Conservation (phyloP, 2,797 vertebrate genomes). For the Hapalemur alaotrensis region DNA sequence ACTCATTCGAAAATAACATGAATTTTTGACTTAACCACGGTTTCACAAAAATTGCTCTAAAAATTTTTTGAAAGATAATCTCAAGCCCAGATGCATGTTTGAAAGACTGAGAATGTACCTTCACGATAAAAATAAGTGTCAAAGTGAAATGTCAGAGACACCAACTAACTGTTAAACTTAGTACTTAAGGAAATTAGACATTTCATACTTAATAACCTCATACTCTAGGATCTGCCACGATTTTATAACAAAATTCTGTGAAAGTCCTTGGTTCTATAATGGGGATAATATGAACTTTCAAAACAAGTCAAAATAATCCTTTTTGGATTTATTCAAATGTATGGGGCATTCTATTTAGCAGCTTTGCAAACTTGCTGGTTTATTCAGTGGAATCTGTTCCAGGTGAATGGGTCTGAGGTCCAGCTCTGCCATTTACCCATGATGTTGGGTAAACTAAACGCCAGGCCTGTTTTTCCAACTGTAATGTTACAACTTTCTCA, state of each 20-base stretch:
- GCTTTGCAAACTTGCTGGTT: not conserved
- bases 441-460: not conserved
- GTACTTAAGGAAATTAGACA: no score
- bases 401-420: not conserved
- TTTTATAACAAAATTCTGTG: not conserved
- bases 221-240: not conserved
- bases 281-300: not conserved
- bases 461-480: not conserved
- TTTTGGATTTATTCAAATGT: not conserved
- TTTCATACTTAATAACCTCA: no score
- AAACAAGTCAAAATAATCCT: not conserved
- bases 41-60: no score
- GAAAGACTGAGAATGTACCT: no score
- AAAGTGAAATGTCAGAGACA: no score
- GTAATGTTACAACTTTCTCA: not conserved
- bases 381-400: not conserved
- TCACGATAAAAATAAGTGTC: no score
- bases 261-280: not conserved
- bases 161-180: no score
- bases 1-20: no score
- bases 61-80: no score
- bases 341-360: not conserved
- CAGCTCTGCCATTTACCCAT: not conserved
- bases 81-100: no score
- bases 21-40: no score